Base-by-base conservation (phyloP, 2,113 vertebrate species). In the Muntiacus reevesi region DNA sequence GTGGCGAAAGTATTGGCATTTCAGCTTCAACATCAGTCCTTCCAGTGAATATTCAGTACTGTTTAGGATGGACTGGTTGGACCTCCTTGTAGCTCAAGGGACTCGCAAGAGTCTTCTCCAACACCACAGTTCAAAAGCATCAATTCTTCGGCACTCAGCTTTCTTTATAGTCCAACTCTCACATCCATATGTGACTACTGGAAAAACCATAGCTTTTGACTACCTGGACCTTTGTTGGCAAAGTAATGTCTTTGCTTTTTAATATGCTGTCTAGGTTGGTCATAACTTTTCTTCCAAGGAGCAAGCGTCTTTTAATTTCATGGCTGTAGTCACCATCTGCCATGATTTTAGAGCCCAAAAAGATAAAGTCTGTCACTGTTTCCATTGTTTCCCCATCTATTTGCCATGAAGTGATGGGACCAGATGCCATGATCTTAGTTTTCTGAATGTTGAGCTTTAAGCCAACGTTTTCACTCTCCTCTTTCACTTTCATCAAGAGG, bases 61-160 rank as follows among this genome's bases (percentile, higher is more conserved):
- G 9, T 71, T 71, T 21, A 12, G 10, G 17, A 23, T 36, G 19
- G 67, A 12, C n/a, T 36, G n/a, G n/a, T 40, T 71, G 19, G n/a
- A 71, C 40, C 67, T 40, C 19, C 67, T 71, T 71, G n/a, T n/a
- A 71, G 10, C 23, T 5, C 2, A 40, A 71, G 67, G 67, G n/a
- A 71, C n/a, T 71, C 67, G 40, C 19, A 71, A 40, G 67, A 12
- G n/a, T 12, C 67, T 71, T 71, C 67, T 23, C n/a, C 19, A 21
- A 36, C n/a, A 71, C 19, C 19, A 23, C 19, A 71, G 5, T 71
- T 71, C n/a, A 71, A 23, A 71, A 71, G 67, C 1, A 71, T 40
- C n/a, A 71, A 40, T 71, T 71, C 64, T 71, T 71, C 2, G 1
- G n/a, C 0, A 0, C n/a, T 71, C n/a, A 71, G 64, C 64, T 36